These are phyloP conservation scores for Megaustenia siamemsis DNA, from an alignment of 2,888 invertebrate species.

Conservation along the genomic window DNA sequence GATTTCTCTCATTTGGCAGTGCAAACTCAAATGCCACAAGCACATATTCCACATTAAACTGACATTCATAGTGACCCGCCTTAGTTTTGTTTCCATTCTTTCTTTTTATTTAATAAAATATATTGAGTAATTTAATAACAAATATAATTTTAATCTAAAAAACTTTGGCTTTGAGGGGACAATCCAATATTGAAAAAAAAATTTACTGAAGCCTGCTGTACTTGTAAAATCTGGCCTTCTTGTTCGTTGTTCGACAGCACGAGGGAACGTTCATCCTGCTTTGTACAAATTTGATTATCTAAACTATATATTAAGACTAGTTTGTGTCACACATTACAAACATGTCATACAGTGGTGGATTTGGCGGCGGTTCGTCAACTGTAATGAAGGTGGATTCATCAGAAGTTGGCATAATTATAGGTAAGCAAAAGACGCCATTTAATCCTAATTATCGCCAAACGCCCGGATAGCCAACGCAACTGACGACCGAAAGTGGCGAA, in stretches of 20 bases:
- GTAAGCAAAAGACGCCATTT: constrained; percentile 48
- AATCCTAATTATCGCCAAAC: background rate
- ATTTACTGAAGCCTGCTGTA: too few relatives aligned
- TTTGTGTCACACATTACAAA: background rate
- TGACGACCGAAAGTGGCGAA: too few relatives aligned
- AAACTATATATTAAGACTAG: background rate
- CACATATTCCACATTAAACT: too few relatives aligned
- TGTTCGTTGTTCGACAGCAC: background rate
- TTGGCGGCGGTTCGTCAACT: constrained; percentile 27
- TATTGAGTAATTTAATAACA: too few relatives aligned
- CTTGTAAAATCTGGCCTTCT: background rate
- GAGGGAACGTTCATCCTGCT: background rate
- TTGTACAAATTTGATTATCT: background rate
- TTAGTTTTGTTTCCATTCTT: too few relatives aligned
- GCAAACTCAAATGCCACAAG: too few relatives aligned
- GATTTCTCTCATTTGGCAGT: too few relatives aligned
- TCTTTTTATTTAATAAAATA: too few relatives aligned
- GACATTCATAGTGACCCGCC: too few relatives aligned
- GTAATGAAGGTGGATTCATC: constrained; percentile 59
- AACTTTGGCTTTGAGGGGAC: too few relatives aligned
- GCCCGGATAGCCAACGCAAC: background rate
- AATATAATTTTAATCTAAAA: too few relatives aligned
- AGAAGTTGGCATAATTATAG: constrained; percentile 68
- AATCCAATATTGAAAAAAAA: too few relatives aligned
- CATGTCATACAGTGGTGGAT: constrained; percentile 13